These are phyloP conservation scores for Ctenopoma multispine DNA, from an alignment of 2,797 vertebrate species.

Conservation along the genomic window DNA sequence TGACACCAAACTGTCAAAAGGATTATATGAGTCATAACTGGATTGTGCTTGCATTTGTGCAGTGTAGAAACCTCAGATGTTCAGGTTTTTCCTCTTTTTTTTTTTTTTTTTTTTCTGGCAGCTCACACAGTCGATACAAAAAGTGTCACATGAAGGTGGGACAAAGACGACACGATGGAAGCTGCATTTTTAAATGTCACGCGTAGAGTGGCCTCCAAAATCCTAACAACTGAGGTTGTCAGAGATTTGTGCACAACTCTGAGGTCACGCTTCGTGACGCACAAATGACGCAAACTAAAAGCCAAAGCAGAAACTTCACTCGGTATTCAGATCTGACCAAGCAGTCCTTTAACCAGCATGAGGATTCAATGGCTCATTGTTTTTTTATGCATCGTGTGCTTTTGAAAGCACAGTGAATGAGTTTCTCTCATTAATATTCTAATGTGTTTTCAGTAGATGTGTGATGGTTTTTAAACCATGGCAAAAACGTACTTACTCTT, in stretches of 20 bases:
- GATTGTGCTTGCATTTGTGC: slow-evolving; percentile 34
- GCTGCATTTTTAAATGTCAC: background rate
- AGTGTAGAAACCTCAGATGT: slow-evolving; percentile 24
- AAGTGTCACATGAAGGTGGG: background rate
- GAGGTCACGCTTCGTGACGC: slow-evolving; percentile 24
- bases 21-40: slow-evolving; percentile 54
- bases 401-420: background rate
- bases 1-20: slow-evolving; percentile 64
- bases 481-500: too few relatives aligned
- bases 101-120: background rate
- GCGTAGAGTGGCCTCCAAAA: background rate
- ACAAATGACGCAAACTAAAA: slow-evolving; percentile 26
- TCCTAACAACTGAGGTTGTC: background rate
- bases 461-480: too few relatives aligned
- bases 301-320: slow-evolving; percentile 4
- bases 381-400: background rate
- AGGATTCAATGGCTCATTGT: background rate
- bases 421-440: background rate
- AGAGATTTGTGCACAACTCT: slow-evolving; percentile 11
- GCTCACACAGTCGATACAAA: background rate
- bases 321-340: background rate
- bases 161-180: background rate
- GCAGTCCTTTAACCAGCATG: background rate
- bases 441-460: background rate
- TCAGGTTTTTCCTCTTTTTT: slow-evolving; percentile 12